Evolutionary conservation across 2,888 invertebrate species (phyloP).

Genomic region (Stramonita haemastoma): DNA sequence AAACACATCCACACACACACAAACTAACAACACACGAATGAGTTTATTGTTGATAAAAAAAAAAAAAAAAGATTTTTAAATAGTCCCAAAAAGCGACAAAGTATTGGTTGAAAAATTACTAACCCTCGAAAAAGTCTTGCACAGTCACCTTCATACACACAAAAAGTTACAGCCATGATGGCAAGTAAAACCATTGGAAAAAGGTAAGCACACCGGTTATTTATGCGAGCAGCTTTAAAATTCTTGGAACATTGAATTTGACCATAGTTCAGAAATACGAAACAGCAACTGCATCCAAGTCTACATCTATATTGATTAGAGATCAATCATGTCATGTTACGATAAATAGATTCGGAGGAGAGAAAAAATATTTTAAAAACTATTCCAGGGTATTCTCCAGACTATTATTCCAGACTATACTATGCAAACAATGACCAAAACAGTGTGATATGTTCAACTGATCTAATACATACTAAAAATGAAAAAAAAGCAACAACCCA

Average conservation of each 20-base stretch:
- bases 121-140: background rate
- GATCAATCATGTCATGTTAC: background rate
- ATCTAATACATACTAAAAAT: background rate
- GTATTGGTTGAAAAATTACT: background rate
- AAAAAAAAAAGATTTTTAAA: background rate
- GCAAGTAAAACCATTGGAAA: background rate
- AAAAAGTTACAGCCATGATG: background rate
- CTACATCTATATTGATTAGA: background rate
- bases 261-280: background rate
- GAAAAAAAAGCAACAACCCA: too few species aligned
- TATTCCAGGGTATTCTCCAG: too few species aligned
- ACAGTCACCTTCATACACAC: background rate
- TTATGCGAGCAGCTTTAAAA: background rate
- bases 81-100: background rate
- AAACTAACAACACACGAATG: background rate
- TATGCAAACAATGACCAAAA: background rate
- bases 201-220: constrained; percentile 19
- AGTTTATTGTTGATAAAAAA: background rate
- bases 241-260: background rate
- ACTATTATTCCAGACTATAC: background rate
- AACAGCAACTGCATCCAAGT: background rate
- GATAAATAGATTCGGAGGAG: background rate
- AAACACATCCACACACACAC: background rate
- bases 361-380: background rate
- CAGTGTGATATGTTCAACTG: background rate